A percentile compares a stretch with the other conserved stretches of the same genome.
phyloP scores from a whole-genome alignment of 2,113 vertebrate genomes.

The Sander lucioperca region DNA sequence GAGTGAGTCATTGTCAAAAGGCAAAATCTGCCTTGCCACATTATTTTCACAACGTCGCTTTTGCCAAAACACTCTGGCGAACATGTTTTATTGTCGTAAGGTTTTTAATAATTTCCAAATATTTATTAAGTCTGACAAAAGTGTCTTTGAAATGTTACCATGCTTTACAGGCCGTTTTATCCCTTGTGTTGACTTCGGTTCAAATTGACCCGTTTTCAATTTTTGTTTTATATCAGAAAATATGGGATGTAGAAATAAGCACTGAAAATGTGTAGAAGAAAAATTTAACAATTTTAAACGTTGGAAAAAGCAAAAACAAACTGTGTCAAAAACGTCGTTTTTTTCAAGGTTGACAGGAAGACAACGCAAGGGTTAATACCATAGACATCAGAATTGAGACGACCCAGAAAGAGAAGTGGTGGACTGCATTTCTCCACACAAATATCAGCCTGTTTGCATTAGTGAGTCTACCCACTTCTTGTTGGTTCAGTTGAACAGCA shows the following conservation, averaged over 20 bases:
- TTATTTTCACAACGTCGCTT: neutral
- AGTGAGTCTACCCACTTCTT: neutral
- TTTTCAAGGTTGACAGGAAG: too few species aligned
- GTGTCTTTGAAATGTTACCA: neutral
- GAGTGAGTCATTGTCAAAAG: neutral
- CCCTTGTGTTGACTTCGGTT: too few species aligned
- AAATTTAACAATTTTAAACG: too few species aligned
- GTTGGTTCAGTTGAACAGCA: neutral
- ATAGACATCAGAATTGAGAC: neutral
- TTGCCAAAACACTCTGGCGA: neutral
- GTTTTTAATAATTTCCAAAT: neutral
- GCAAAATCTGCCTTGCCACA: neutral
- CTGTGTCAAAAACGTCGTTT: too few species aligned
- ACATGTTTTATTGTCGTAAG: neutral
- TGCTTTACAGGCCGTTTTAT: neutral
- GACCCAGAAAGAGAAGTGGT: neutral
- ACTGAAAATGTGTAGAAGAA: too few species aligned
- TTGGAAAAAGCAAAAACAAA: too few species aligned
- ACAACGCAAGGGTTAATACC: too few species aligned
- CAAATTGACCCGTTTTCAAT: too few species aligned
- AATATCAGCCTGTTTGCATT: neutral
- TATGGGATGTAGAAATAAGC: too few species aligned
- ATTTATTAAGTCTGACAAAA: neutral
- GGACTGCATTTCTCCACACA: neutral
- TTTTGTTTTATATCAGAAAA: too few species aligned